Conservation (phyloP, 1,140 invertebrate genomes). For the Ostrea denselamellosa region DNA sequence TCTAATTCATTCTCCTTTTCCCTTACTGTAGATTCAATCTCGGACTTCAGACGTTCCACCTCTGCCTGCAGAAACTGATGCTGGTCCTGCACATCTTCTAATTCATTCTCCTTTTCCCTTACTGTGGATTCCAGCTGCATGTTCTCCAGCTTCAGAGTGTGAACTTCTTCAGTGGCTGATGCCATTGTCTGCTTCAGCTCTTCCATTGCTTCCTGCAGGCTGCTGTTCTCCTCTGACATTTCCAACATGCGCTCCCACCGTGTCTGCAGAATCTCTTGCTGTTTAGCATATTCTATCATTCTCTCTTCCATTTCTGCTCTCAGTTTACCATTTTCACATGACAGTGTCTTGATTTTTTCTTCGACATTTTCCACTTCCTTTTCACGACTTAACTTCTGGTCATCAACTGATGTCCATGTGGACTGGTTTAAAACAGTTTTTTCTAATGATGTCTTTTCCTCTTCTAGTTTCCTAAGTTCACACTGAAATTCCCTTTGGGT, state of each 20-base stretch:
- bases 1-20: neutral
- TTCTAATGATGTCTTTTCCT: neutral
- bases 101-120: neutral
- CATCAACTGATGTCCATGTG: neutral
- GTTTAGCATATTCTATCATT: neutral
- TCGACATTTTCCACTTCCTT: neutral
- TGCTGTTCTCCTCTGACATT: neutral
- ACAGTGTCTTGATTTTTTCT: neutral
- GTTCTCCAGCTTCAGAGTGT: constrained; percentile 3
- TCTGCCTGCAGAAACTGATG: neutral
- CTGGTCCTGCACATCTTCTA: neutral
- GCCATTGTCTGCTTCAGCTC: neutral
- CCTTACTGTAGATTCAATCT: neutral
- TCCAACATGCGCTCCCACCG: neutral
- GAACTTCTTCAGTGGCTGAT: neutral
- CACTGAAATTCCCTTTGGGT: constrained; percentile 8
- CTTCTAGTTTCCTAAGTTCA: constrained; percentile 17
- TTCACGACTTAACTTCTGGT: neutral
- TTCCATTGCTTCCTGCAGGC: neutral
- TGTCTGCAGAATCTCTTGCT: constrained; percentile 1
- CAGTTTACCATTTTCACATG: neutral
- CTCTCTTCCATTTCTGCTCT: neutral
- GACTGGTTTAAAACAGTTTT: neutral
- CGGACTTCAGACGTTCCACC: constrained; percentile 5
- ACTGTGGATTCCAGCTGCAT: constrained; percentile 15